Percentiles rank a stretch among this genome's conserved stretches.
Conservation (phyloP, 2,888 invertebrate species). For the Parnassius mnemosyne region DNA sequence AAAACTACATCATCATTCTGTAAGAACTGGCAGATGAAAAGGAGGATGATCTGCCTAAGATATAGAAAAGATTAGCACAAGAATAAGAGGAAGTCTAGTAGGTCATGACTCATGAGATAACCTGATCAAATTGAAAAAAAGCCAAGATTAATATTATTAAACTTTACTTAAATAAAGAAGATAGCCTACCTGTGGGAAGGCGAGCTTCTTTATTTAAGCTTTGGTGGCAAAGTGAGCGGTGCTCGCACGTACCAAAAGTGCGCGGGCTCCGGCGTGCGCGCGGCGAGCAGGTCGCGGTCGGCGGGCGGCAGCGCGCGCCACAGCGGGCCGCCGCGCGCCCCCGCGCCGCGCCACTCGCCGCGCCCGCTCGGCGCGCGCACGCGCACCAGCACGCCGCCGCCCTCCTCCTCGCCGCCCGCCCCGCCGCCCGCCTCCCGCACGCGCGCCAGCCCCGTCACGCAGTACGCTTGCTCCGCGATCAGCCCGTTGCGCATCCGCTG, state of each 20-base stretch:
- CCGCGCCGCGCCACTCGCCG: constrained; percentile 86
- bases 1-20: too few relatives aligned
- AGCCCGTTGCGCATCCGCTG: constrained; percentile 81
- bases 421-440: constrained; percentile 69
- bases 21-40: too few relatives aligned
- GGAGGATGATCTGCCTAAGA: too few relatives aligned
- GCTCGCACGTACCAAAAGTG: constrained; percentile 44
- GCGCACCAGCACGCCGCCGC: constrained; percentile 79
- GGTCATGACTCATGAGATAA: too few relatives aligned
- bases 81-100: too few relatives aligned
- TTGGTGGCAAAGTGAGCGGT: too few relatives aligned
- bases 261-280: constrained; percentile 50
- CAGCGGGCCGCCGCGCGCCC: constrained; percentile 85
- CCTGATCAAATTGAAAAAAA: too few relatives aligned
- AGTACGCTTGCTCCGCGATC: constrained; percentile 85
- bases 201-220: too few relatives aligned
- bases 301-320: constrained; percentile 84
- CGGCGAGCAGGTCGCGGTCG: constrained; percentile 83
- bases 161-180: too few relatives aligned
- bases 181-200: too few relatives aligned
- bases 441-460: constrained; percentile 85
- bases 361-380: constrained; percentile 86
- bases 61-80: too few relatives aligned
- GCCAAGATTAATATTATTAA: too few relatives aligned
- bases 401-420: constrained; percentile 48